phyloP scores from a whole-genome alignment of 2,888 invertebrate genomes.

The Drosophila mimetica region DNA sequence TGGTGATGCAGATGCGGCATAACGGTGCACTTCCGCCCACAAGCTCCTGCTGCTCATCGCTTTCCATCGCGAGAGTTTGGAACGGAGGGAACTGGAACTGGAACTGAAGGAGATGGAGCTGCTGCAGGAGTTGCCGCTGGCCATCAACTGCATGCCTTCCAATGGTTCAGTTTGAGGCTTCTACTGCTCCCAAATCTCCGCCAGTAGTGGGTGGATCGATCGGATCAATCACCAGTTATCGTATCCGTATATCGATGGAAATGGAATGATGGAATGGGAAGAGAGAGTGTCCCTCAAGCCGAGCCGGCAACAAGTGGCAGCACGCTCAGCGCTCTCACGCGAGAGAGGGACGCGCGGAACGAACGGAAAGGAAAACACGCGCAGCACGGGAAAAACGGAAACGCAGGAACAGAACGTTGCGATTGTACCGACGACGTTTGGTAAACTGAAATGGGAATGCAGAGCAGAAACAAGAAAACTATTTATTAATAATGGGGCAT shows the following conservation, averaged over 20 bases:
- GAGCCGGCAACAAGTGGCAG: conserved; percentile 64
- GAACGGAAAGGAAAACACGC: conserved; percentile 2
- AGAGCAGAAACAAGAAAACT: conserved; percentile 76
- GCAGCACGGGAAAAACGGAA: conserved; percentile 9
- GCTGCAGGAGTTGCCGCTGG: conserved; percentile 65
- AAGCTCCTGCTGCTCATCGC: conserved; percentile 27
- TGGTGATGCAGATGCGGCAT: conserved; percentile 84
- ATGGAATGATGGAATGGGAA: neutral
- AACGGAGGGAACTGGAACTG: conserved; percentile 14
- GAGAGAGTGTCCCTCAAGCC: neutral
- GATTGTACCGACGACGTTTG: conserved; percentile 66
- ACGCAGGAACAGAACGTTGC: conserved; percentile 45
- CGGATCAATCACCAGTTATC: conserved; percentile 23
- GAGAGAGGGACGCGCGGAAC: conserved; percentile 5
- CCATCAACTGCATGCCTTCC: conserved; percentile 66
- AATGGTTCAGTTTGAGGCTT: conserved; percentile 28
- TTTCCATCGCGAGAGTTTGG: conserved; percentile 25
- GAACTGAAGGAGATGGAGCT: conserved; percentile 26
- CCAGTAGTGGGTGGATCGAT: conserved; percentile 5
- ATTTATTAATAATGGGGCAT: conserved; percentile 75
- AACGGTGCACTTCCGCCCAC: conserved; percentile 46
- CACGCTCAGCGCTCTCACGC: conserved; percentile 13
- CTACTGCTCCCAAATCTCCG: conserved; percentile 2
- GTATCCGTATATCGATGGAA: neutral
- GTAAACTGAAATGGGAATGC: conserved; percentile 73